Conservation (phyloP, 2,113 vertebrate species). For the Nerophis ophidion region DNA sequence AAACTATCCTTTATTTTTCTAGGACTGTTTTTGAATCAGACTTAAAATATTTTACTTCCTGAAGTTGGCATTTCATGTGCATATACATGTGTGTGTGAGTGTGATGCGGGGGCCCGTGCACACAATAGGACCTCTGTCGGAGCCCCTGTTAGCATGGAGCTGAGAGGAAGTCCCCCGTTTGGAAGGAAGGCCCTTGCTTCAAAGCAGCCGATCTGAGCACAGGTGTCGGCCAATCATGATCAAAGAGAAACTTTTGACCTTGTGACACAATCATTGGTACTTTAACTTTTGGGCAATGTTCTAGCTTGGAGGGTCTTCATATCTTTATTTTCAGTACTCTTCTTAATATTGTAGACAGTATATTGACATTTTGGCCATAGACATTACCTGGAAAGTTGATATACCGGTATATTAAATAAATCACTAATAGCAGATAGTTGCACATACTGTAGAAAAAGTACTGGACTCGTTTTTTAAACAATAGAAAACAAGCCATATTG, state of each 20-base stretch:
- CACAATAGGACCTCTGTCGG: conserved; percentile 75
- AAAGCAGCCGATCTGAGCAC: conserved; percentile 9
- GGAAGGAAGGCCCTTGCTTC: conserved; percentile 47
- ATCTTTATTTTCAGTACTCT: conserved; percentile 20
- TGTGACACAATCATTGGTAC: neutral
- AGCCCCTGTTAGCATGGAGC: conserved; percentile 59
- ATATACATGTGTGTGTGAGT: conserved; percentile 52
- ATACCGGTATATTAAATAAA: conserved; percentile 46
- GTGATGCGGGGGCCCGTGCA: conserved; percentile 50
- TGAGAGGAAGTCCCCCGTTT: conserved; percentile 62
- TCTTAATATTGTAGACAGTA: conserved; percentile 38
- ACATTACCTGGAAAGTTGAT: conserved; percentile 21
- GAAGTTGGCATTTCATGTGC: conserved; percentile 41
- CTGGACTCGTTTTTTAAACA: conserved; percentile 11
- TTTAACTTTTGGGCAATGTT: neutral
- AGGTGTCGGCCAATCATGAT: neutral
- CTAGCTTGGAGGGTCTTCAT: neutral
- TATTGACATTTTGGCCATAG: conserved; percentile 18
- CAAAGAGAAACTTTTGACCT: neutral
- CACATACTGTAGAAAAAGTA: conserved; percentile 10
- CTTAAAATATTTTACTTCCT: conserved; percentile 68
- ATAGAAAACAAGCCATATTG: conserved; percentile 14
- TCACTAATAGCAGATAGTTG: conserved; percentile 35
- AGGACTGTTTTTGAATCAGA: conserved; percentile 55
- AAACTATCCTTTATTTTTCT: conserved; percentile 54